Base-by-base conservation (phyloP, 1,140 invertebrate species). In the Atta cephalotes region DNA sequence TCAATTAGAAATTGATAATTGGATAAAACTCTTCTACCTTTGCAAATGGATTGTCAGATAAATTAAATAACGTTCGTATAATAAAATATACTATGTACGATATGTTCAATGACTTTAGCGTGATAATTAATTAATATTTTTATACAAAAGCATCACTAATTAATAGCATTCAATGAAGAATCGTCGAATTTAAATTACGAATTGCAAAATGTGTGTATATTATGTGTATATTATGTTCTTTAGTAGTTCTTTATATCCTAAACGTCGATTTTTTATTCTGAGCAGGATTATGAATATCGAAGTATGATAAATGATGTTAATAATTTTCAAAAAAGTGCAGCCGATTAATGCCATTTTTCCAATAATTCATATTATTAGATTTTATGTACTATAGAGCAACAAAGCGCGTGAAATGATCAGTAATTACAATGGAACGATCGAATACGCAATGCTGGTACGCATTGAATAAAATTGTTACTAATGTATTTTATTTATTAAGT, bases 401-500 rank as follows among this genome's bases (percentile, higher is more conserved):
- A 31, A 56, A 14, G 28, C 7, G 28, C 18, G n/a, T 31, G 35
- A 12, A 60, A 71, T 12, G 51, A 10, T 18, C 39, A 25, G 45
- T 76, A 76, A 84, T 84, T 84, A 74, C 39, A 25, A n/a, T n/a
- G 14, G 10, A 72, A 62, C 18, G 53, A 51, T 18, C 28, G 25
- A 25, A 25, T 25, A 25, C 25, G 25, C 25, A 25, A 25, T 25
- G 18, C n/a, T 58, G 35, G 7, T 5, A 28, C 9, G 80, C 39
- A 62, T 84, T 56, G 70, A 74, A 84, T 84, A 49, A 60, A 62
- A 28, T 56, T 51, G 31, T 39, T 62, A 49, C 74, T 39, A 74
- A 71, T 31, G 25, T 62, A 84, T 84, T 84, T 84, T 76, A 84
- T 84, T 84, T 76, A 84, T 74, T 25, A 72, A 49, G 39, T 45